Conservation (phyloP, 2,113 vertebrate species). For the Nipponia nippon region DNA sequence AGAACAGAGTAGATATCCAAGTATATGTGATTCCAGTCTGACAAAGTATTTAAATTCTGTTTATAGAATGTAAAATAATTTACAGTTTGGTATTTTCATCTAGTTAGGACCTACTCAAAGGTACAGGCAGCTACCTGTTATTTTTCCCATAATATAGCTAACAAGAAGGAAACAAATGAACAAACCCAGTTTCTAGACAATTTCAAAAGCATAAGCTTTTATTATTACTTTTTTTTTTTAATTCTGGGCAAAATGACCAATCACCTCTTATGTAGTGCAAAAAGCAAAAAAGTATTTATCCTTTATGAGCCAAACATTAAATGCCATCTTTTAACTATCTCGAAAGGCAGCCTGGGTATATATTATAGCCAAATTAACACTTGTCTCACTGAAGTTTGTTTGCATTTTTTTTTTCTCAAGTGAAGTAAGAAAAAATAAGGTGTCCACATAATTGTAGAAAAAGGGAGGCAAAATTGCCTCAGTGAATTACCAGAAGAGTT, state of each 20-base stretch:
- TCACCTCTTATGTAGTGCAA: constrained; percentile 56
- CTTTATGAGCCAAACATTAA: constrained; percentile 51
- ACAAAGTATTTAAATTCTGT: background rate
- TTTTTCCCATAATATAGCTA: constrained; percentile 21
- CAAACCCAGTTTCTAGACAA: constrained; percentile 11
- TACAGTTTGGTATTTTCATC: background rate
- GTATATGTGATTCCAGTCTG: background rate
- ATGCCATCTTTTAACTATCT: constrained; percentile 56
- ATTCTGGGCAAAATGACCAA: constrained; percentile 43
- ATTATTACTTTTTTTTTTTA: background rate
- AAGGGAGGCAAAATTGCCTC: constrained; percentile 53
- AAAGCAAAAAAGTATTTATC: constrained; percentile 50
- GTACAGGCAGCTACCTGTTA: constrained; percentile 9
- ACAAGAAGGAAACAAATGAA: constrained; percentile 20
- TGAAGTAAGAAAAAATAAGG: constrained; percentile 33
- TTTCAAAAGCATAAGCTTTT: constrained; percentile 46
- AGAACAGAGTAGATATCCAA: background rate
- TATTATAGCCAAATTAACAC: constrained; percentile 68
- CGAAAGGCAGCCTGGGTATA: constrained; percentile 67
- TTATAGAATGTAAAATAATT: constrained; percentile 15
- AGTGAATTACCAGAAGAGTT: constrained; percentile 30
- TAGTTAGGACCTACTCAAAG: constrained; percentile 21
- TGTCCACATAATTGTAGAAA: constrained; percentile 49
- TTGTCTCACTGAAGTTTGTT: background rate
- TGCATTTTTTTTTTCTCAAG: constrained; percentile 21